Base-by-base conservation (phyloP, 2,113 vertebrate species). In the Atractosteus spatula region DNA sequence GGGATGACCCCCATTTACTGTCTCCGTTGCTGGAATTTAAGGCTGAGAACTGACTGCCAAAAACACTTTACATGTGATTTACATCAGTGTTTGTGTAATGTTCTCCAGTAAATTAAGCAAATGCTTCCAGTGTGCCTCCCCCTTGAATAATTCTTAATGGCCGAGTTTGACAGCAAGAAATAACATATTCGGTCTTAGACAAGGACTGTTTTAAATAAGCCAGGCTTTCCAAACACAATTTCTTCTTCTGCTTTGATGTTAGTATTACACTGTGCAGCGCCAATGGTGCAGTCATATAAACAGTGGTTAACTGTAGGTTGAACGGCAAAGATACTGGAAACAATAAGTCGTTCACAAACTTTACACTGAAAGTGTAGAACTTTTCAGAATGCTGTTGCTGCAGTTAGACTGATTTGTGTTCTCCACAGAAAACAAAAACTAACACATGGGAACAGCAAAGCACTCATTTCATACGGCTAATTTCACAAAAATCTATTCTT, bases 401-500 rank as follows among this genome's bases (percentile, higher is more conserved):
- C 29, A 29, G 63, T 13, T 61, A 16, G 8, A 55, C 5, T 44
- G 7, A n/a, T 45, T 29, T 29, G 29, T 29, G 29, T 29, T 29
- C 29, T 29, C 29, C 29, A 29, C 29, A 29, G 29, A 29, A 29
- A 29, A 29, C 29, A 29, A 29, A 29, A 29, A 45, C 66, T 85
- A 10, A 3, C 74, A 81, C 82, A 78, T 80, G 74, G 78, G 74
- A 78, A 84, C 79, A 41, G 74, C 80, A 84, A 85, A 64, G 79
- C 82, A 79, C 78, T 75, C 81, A 76, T 82, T 87, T 80, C 72
- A 78, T 69, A 81, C 79, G 76, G 76, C 64, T 82, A 82, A 85
- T 86, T 77, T 81, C 80, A 80, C 67, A 81, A 77, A 85, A 85
- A 85, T 80, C 76, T 73, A 82, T 75, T 84, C 80, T 74, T 71